phyloP scores from a whole-genome alignment of 1,140 invertebrate genomes.

The Drosophila ambigua region DNA sequence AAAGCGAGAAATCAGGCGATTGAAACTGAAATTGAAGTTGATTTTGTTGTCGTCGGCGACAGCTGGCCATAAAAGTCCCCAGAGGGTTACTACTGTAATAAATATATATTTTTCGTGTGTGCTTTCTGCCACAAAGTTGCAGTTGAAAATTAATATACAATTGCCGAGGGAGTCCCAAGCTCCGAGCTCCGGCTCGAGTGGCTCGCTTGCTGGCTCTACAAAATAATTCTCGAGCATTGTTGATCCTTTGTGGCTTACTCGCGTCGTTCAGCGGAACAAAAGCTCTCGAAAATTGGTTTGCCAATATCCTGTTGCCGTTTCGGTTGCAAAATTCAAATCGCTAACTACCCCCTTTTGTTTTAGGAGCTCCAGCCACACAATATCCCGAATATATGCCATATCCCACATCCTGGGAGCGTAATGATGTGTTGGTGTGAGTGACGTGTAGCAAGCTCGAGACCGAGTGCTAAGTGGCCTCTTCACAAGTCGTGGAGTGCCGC shows the following conservation, averaged over 20 bases:
- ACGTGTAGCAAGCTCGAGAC: slow-evolving; percentile 41
- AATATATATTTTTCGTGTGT: slow-evolving; percentile 4
- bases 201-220: slow-evolving; percentile 71
- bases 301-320: slow-evolving; percentile 59
- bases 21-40: slow-evolving; percentile 71
- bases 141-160: slow-evolving; percentile 64
- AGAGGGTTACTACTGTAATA: neutral
- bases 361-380: slow-evolving; percentile 18
- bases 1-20: slow-evolving; percentile 43
- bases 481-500: slow-evolving; percentile 35
- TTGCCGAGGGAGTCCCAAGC: neutral
- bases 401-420: slow-evolving; percentile 82
- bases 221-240: slow-evolving; percentile 79
- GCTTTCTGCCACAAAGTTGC: slow-evolving; percentile 64
- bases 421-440: slow-evolving; percentile 41
- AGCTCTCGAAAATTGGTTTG: slow-evolving; percentile 79
- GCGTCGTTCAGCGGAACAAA: slow-evolving; percentile 77
- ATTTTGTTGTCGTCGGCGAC: slow-evolving; percentile 68
- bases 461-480: slow-evolving; percentile 67
- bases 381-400: slow-evolving; percentile 36
- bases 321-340: slow-evolving; percentile 17
- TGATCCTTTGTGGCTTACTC: slow-evolving; percentile 82
- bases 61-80: slow-evolving; percentile 52
- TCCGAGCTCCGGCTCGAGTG: slow-evolving; percentile 37
- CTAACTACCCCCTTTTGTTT: slow-evolving; percentile 76